Base-by-base conservation (phyloP, 53 echinoderm and acorn worm genomes). In the Echinarachnius parma region DNA sequence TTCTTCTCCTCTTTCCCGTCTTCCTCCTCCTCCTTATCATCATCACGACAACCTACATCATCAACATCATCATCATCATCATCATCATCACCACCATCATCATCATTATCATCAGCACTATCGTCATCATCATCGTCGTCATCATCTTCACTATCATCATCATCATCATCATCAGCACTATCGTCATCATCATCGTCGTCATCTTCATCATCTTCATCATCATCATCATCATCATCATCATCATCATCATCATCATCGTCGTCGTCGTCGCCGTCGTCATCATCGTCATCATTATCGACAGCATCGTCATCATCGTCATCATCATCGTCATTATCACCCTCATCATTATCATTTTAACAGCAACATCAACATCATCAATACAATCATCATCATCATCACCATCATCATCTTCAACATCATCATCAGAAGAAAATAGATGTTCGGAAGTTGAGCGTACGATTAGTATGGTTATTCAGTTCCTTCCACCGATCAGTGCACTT, bases 51-150 rank as follows among this genome's bases (percentile, higher is more conserved):
- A n/a, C n/a, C n/a, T n/a, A n/a, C n/a, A n/a, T n/a, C n/a, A n/a
- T n/a, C n/a, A n/a, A n/a, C n/a, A n/a, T n/a, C 24, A 58, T 45
- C 22, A 10, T 59, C 45, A 44, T 2, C 0, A 39, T 36, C 55
- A 22, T 31, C 72, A 54, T 33, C 35, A 63, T 1, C 58, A 35
- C 2, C 21, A 62, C 36, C 36, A 62, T 62, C 36, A 14, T 62
- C 21, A 62, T 34, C 36, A 62, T 34, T 21, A 62, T 34, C 62
- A 62, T 62, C 62, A 62, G 32, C 62, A 62, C 35, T 37, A 62
- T 62, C 62, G 35, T 62, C 62, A 62, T 34, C 62, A 62, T 62
- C 62, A 62, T 33, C 62, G 35, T 62, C 36, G 15, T 62, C 9
- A 53, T 53, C 18, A 53, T 53, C 53, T 10, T 53, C 53, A 53